Evolutionary conservation across 2,888 invertebrate genomes (phyloP), one percentile per base, ranked within the genome.

Genomic region (Synanthedon vespiformis): DNA sequence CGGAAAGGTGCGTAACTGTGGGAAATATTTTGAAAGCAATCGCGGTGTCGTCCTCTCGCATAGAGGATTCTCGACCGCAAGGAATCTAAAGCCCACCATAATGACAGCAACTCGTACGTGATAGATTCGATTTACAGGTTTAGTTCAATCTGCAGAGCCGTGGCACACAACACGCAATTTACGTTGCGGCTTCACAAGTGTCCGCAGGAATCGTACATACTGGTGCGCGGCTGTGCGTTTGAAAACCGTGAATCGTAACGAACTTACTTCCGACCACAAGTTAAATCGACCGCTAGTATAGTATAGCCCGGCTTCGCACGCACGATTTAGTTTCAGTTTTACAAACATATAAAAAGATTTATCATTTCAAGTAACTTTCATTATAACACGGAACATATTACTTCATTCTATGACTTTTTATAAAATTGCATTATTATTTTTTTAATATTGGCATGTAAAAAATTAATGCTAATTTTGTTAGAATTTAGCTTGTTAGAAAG

Each of bases 91-190:
- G 67, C 68, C 67, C 65, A 67, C 72, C 67, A 68, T 80, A 81
- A 80, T 82, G 77, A 77, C 72, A 68, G 75, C 44, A 44, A 68
- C 67, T 70, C 65, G 77, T 74, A 80, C 82, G 78, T 81, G 79
- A 80, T 82, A 79, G 77, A 81, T 85, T 79, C 74, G 73, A 78
- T 85, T 84, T 85, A 82, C 80, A 80, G 82, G 77, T 85, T 83
- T 66, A 67, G 72, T 78, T 76, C 76, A 80, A 84, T 82, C 74
- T 70, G 68, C 68, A 63, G 66, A 67, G 72, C 3, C n/a, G 13
- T 44, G n/a, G 44, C 34, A 73, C 72, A 72, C 74, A 68, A 70
- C 72, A 65, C 63, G 73, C 62, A 84, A 82, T 83, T 85, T 83
- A 71, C 73, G 63, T 79, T 85, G 82, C 67, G 81, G 81, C 80